phyloP scores from a whole-genome alignment of 2,113 vertebrate genomes.

The Rhinolophus ferrumequinum region DNA sequence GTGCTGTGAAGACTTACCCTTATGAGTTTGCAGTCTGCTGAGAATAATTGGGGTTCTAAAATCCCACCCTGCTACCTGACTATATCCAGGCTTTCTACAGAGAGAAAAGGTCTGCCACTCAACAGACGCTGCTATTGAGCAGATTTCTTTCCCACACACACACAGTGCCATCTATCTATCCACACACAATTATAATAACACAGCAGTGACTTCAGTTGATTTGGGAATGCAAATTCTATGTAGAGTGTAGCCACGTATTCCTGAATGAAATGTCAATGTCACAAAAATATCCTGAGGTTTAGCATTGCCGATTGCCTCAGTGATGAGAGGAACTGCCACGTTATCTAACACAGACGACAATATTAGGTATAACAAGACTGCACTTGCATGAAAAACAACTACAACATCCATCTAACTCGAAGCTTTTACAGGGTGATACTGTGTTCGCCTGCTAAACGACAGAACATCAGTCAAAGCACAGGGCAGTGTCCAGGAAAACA shows the following conservation, averaged over 20 bases:
- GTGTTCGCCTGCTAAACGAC: background rate
- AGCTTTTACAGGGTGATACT: background rate
- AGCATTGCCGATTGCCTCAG: background rate
- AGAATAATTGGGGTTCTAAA: background rate
- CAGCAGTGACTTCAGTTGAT: background rate
- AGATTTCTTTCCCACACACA: background rate
- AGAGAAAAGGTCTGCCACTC: background rate
- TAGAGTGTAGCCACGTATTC: background rate
- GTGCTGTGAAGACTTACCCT: background rate
- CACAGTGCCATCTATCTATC: background rate
- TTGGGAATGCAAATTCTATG: background rate
- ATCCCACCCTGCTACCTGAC: background rate
- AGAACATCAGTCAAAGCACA: background rate
- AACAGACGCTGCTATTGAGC: background rate
- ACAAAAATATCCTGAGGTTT: background rate
- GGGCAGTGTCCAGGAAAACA: background rate
- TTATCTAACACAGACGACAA: background rate
- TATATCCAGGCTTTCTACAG: background rate
- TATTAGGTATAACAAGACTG: background rate
- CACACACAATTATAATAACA: background rate
- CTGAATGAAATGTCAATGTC: conserved; percentile 4
- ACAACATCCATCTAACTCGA: background rate
- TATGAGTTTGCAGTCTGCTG: background rate
- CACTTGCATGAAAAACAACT: background rate
- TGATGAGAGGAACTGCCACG: background rate